Evolutionary conservation across 2,888 invertebrate genomes (phyloP).

Genomic region (Andrena fulva): DNA sequence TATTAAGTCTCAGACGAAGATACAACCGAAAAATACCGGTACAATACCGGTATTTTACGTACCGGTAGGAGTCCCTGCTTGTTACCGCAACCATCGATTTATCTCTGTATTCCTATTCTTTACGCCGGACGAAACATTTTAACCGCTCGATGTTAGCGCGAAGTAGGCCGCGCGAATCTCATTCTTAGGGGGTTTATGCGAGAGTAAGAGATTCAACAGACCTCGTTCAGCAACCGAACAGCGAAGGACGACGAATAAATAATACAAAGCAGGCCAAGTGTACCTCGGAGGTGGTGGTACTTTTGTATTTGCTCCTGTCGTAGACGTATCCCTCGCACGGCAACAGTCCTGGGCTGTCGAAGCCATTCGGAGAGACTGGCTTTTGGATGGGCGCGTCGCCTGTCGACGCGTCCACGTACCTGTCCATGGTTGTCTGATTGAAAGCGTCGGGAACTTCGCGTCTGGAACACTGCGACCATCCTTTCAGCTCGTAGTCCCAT

Average conservation of each 20-base stretch:
- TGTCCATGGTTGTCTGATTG: slow-evolving; percentile 53
- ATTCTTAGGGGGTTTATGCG: background rate
- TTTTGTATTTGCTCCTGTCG: slow-evolving; percentile 87
- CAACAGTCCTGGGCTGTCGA: slow-evolving; percentile 42
- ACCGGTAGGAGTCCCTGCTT: no score
- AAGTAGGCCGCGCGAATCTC: background rate
- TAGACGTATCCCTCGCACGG: slow-evolving; percentile 87
- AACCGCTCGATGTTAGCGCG: background rate
- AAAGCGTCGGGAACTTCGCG: slow-evolving; percentile 74
- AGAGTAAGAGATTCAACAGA: background rate
- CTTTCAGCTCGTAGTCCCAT: slow-evolving; percentile 84
- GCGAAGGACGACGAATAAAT: background rate
- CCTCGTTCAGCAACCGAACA: background rate
- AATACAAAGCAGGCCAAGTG: slow-evolving; percentile 54
- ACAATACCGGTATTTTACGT: no score
- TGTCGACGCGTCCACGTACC: slow-evolving; percentile 47
- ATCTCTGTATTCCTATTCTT: no score
- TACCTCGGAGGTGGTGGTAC: slow-evolving; percentile 89
- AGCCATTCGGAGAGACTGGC: slow-evolving; percentile 24
- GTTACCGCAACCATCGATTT: no score
- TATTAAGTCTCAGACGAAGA: no score
- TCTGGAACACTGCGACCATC: slow-evolving; percentile 86
- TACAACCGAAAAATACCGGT: no score
- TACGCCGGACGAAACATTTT: background rate
- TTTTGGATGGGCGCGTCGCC: slow-evolving; percentile 28